These are phyloP conservation scores for Lepidocyrtinus sp. DNA, from an alignment of 2,888 invertebrate genomes.

Conservation along the genomic window DNA sequence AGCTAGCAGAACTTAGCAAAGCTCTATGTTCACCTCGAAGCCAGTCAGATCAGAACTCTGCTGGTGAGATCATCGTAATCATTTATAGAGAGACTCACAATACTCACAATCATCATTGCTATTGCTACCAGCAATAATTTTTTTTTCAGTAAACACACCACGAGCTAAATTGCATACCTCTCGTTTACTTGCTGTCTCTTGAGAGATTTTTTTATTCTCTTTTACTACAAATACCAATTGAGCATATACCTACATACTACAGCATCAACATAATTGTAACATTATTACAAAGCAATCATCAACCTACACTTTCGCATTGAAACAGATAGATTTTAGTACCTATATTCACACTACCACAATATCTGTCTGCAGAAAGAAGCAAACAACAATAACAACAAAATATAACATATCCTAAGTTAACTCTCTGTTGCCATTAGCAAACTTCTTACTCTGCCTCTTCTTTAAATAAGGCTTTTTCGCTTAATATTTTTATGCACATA, in stretches of 20 bases:
- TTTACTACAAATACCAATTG: background rate
- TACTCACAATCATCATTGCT: background rate
- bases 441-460: background rate
- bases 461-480: background rate
- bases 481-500: background rate
- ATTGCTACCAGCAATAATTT: too few species aligned
- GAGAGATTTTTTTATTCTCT: background rate
- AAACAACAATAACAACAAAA: background rate
- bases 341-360: background rate
- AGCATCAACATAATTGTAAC: background rate
- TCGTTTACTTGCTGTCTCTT: background rate
- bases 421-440: background rate
- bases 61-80: conserved; percentile 61
- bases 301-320: background rate
- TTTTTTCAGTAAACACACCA: background rate
- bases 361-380: background rate
- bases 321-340: background rate
- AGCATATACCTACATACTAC: background rate
- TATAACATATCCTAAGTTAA: background rate
- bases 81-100: conserved; percentile 28
- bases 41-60: conserved; percentile 63
- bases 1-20: too few species aligned
- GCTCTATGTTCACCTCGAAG: conserved; percentile 48
- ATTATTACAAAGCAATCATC: background rate
- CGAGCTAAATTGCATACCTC: conserved; percentile 27